Evolutionary conservation across 2,113 vertebrate species (phyloP).

Genomic region (Malurus elegans): DNA sequence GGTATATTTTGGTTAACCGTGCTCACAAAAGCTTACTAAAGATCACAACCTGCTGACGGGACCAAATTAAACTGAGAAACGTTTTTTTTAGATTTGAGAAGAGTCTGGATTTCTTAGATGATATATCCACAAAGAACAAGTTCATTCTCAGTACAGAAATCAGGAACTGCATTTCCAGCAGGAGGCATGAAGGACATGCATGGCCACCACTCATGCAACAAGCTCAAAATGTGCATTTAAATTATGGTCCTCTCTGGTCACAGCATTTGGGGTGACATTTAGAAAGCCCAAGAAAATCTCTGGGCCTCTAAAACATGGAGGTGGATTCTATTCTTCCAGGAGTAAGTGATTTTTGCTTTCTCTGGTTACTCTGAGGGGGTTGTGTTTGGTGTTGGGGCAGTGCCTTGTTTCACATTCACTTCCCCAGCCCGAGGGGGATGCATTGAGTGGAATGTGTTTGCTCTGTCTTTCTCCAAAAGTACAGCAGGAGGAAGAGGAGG

Average conservation of each 20-base stretch:
- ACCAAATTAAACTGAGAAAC: background rate
- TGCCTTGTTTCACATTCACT: background rate
- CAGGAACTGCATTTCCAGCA: background rate
- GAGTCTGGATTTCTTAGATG: background rate
- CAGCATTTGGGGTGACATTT: background rate
- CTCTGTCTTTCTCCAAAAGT: background rate
- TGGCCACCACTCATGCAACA: background rate
- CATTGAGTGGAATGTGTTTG: background rate
- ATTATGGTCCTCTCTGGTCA: background rate
- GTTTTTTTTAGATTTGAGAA: background rate
- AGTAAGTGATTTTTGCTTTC: background rate
- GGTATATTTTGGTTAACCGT: background rate
- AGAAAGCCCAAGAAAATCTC: background rate
- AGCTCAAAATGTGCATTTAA: background rate
- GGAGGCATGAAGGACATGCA: background rate
- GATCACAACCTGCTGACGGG: background rate
- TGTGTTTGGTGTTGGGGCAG: fast-evolving
- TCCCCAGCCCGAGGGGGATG: background rate
- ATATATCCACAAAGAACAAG: background rate
- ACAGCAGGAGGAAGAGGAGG: background rate
- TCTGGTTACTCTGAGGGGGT: background rate
- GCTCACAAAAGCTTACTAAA: background rate
- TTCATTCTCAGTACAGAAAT: background rate
- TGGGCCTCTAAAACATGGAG: background rate
- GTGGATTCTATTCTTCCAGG: background rate